A percentile compares a stretch with the other conserved stretches of the same genome.
Evolutionary conservation across 2,113 vertebrate genomes (phyloP).

Genomic region (Cariama cristata): DNA sequence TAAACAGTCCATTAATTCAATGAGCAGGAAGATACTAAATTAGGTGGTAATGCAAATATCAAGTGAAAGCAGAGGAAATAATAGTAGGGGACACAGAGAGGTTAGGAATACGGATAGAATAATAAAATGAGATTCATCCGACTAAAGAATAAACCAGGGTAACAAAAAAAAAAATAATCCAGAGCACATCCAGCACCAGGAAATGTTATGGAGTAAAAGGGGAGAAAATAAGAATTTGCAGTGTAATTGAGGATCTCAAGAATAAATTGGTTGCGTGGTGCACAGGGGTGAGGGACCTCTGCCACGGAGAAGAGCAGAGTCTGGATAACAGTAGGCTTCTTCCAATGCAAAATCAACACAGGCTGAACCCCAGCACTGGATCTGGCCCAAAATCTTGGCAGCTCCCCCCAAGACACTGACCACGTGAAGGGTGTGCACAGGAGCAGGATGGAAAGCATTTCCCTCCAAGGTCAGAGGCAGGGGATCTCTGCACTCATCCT

Average conservation of each 20-base stretch:
- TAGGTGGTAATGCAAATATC: constrained; percentile 56
- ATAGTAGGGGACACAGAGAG: constrained; percentile 1
- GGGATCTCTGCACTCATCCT: background rate
- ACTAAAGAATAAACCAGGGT: background rate
- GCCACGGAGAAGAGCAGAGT: background rate
- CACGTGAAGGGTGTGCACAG: background rate
- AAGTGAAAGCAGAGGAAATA: constrained; percentile 31
- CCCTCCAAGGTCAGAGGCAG: background rate
- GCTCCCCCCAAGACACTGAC: background rate
- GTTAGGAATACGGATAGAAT: background rate
- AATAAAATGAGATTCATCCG: constrained; percentile 3
- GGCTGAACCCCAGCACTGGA: background rate
- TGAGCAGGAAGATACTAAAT: constrained; percentile 37
- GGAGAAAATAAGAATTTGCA: background rate
- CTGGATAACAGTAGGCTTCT: background rate
- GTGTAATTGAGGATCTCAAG: background rate
- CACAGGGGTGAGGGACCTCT: background rate
- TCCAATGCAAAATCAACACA: background rate
- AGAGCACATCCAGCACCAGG: background rate
- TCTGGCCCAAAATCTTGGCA: background rate
- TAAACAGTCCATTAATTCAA: constrained; percentile 60
- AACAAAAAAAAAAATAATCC: background rate
- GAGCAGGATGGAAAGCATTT: background rate
- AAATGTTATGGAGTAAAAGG: background rate
- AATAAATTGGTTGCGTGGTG: background rate